Conservation (phyloP, 2,888 invertebrate species). For the Oxystoma pomonae region DNA sequence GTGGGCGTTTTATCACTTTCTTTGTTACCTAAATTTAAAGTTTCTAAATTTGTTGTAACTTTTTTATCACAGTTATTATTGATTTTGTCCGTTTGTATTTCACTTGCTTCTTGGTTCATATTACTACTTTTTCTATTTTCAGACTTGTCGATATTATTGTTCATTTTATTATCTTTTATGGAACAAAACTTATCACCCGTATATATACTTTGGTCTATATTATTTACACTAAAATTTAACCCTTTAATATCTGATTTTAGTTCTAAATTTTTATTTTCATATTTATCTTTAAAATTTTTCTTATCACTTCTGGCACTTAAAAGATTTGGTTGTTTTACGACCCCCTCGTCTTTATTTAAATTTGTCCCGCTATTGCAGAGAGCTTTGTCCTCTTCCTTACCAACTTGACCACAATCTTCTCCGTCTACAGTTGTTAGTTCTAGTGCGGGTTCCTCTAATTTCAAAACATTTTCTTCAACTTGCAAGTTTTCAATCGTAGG, state of each 20-base stretch:
- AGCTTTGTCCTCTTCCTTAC: no score
- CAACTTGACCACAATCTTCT: no score
- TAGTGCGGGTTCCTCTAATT: neutral
- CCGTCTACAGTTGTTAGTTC: no score
- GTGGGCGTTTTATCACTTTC: constrained; percentile 10
- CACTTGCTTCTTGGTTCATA: neutral
- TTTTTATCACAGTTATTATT: neutral
- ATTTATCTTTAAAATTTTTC: no score
- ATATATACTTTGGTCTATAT: constrained; percentile 30
- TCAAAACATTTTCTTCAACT: neutral
- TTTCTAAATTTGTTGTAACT: neutral
- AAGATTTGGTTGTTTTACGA: no score
- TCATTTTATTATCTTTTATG: constrained; percentile 18
- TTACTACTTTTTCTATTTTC: neutral
- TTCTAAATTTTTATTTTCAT: neutral
- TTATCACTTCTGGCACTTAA: no score
- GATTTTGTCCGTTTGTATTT: no score
- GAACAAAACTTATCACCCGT: constrained; percentile 14
- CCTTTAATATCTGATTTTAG: neutral
- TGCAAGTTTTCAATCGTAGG: neutral
- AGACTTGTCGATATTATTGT: neutral
- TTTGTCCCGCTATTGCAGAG: no score
- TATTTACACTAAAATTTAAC: constrained; percentile 30
- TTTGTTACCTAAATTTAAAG: constrained; percentile 4
- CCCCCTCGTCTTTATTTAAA: no score